These are phyloP conservation scores for Lasioglossum figueresi DNA, from an alignment of 2,888 invertebrate species.

Conservation along the genomic window DNA sequence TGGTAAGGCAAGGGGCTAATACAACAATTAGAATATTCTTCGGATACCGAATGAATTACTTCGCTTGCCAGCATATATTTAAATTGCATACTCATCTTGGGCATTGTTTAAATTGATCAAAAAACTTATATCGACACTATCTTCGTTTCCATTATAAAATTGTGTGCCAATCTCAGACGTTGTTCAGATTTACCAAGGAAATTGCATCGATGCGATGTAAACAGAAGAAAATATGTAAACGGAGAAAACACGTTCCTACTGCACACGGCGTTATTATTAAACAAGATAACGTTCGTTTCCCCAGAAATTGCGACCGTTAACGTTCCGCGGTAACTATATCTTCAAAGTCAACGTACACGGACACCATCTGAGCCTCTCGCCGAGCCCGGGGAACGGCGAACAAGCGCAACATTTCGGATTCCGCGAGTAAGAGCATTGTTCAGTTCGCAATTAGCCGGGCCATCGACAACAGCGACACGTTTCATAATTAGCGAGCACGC, in stretches of 20 bases:
- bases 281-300: neutral
- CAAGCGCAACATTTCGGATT: neutral
- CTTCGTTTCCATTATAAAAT: neutral
- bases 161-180: neutral
- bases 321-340: neutral
- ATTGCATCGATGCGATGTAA: neutral
- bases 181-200: neutral
- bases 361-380: neutral
- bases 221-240: neutral
- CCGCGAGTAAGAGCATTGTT: neutral
- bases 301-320: neutral
- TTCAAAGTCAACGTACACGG: neutral
- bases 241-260: neutral
- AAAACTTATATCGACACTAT: too few species aligned
- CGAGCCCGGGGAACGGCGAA: neutral
- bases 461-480: neutral
- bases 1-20: too few species aligned
- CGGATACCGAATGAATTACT: neutral
- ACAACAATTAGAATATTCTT: neutral
- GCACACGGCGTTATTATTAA: neutral
- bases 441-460: neutral
- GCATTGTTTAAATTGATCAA: too few species aligned
- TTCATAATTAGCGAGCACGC: slow-evolving; percentile 39
- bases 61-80: too few species aligned
- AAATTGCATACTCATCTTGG: too few species aligned